phyloP scores from a whole-genome alignment of 2,113 vertebrate species.

The Clarias macrocephalus region DNA sequence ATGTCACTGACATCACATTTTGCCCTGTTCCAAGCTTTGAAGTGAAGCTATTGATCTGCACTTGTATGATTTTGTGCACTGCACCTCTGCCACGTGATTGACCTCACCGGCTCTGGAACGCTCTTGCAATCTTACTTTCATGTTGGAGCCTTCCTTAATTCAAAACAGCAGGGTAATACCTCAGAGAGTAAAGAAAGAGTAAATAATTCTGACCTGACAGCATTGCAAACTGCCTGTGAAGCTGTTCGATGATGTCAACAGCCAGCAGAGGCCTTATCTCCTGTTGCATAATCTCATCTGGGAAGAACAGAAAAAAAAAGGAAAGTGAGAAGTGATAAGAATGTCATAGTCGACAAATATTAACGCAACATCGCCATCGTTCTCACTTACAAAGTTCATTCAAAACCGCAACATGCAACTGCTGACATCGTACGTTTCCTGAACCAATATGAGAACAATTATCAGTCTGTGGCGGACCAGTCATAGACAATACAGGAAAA shows the following conservation, averaged over 20 bases:
- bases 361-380: not conserved
- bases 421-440: conserved; percentile 17
- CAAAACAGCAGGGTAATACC: not conserved
- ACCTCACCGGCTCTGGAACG: not conserved
- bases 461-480: conserved; percentile 8
- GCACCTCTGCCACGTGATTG: not conserved
- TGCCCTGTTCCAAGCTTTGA: not conserved
- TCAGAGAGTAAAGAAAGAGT: not conserved
- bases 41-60: not conserved
- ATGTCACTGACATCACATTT: not conserved
- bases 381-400: not conserved
- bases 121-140: not conserved
- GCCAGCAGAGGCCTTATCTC: conserved; percentile 91
- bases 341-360: not conserved
- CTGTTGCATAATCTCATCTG: conserved; percentile 99
- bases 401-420: not conserved
- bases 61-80: not conserved
- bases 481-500: not conserved
- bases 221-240: conserved; percentile 91
- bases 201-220: conserved; percentile 83
- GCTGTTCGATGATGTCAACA: conserved; percentile 92
- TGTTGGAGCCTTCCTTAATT: not conserved
- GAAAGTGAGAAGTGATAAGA: conserved; percentile 8
- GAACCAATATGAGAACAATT: conserved; percentile 17
- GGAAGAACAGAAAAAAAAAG: conserved; percentile 48